A percentile compares a stretch with the other conserved stretches of the same genome.
Conservation (phyloP, 2,113 vertebrate genomes). For the Actenoides lindsayi region DNA sequence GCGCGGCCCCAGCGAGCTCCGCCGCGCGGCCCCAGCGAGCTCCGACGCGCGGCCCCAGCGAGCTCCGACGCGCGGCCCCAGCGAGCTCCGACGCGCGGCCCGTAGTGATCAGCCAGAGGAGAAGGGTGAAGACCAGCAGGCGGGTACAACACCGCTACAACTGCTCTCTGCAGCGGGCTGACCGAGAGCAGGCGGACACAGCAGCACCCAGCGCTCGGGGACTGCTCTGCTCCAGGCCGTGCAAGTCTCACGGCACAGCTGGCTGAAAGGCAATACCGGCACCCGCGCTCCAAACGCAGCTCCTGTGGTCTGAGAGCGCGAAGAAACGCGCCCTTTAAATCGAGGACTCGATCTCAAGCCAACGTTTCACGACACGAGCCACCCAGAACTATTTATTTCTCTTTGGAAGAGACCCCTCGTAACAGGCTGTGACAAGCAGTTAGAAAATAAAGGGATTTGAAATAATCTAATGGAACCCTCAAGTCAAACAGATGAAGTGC, state of each 20-base stretch:
- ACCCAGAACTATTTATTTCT: neutral
- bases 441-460: neutral
- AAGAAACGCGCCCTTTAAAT: neutral
- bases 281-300: neutral
- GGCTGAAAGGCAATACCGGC: neutral
- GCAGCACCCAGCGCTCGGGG: neutral
- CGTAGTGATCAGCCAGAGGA: neutral
- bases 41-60: neutral
- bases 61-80: neutral
- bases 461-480: neutral
- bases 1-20: too few relatives aligned
- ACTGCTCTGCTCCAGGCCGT: accelerated
- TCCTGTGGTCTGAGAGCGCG: neutral
- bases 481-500: neutral
- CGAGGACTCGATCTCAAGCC: neutral
- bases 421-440: neutral
- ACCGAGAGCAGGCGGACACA: too few relatives aligned
- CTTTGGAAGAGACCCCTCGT: neutral
- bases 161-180: too few relatives aligned
- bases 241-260: too few relatives aligned
- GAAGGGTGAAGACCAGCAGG: neutral
- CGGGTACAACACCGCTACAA: too few relatives aligned
- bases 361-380: neutral
- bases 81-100: neutral
- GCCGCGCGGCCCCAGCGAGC: too few relatives aligned